Conservation (phyloP, 2,888 invertebrate species). For the Sphinx pinastri region DNA sequence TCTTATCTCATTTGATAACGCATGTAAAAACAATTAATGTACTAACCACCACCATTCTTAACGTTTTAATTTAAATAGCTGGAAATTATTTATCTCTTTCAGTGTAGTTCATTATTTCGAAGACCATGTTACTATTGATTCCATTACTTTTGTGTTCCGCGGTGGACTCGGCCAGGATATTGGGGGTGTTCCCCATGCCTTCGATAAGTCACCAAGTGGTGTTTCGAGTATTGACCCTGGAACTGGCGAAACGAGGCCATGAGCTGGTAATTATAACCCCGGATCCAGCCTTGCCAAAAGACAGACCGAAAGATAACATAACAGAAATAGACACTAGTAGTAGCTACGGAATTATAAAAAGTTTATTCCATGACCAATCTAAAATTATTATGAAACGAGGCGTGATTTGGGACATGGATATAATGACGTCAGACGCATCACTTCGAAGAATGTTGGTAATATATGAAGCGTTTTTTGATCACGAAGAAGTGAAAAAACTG, state of each 20-base stretch:
- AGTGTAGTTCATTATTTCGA: neutral
- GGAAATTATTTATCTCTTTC: neutral
- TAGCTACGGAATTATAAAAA: slow-evolving; percentile 6
- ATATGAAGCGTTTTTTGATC: slow-evolving; percentile 29
- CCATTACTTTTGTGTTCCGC: neutral
- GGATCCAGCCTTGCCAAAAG: slow-evolving; percentile 29
- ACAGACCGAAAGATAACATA: slow-evolving; percentile 28
- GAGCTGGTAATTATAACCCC: slow-evolving; percentile 54
- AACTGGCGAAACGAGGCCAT: slow-evolving; percentile 65
- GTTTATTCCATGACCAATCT: neutral
- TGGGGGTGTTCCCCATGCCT: slow-evolving; percentile 58
- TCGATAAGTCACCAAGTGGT: slow-evolving; percentile 70
- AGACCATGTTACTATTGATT: neutral
- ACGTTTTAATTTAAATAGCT: too few relatives aligned
- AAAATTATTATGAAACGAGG: slow-evolving; percentile 33
- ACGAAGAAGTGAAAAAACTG: slow-evolving; percentile 37
- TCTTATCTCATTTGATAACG: too few relatives aligned
- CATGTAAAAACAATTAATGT: too few relatives aligned
- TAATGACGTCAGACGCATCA: slow-evolving; percentile 16
- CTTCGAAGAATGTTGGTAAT: slow-evolving; percentile 22
- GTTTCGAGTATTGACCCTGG: slow-evolving; percentile 58
- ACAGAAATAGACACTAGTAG: slow-evolving; percentile 24
- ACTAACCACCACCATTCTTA: too few relatives aligned
- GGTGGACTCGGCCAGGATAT: slow-evolving; percentile 50
- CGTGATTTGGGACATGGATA: slow-evolving; percentile 32